A percentile compares a stretch with the other conserved stretches of the same genome.
These are phyloP conservation scores for Drosophila simulans DNA, from an alignment of 1,140 invertebrate species.

Conservation along the genomic window DNA sequence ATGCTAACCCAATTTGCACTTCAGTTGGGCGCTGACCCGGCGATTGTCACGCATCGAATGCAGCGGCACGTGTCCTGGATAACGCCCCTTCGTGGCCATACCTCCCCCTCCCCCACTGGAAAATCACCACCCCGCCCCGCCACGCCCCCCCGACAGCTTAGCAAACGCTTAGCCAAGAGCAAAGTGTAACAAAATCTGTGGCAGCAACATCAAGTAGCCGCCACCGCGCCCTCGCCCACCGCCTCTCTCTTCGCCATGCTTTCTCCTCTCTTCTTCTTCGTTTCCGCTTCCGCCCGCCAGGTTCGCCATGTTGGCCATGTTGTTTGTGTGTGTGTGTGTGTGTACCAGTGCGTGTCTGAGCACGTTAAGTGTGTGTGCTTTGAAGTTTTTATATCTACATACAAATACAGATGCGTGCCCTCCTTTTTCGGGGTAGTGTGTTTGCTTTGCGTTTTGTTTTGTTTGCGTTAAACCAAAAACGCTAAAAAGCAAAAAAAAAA, in stretches of 20 bases:
- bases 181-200: slow-evolving; percentile 42
- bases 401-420: slow-evolving; percentile 48
- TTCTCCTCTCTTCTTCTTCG: not conserved
- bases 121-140: too few relatives aligned
- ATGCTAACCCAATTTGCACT: slow-evolving; percentile 43
- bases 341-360: slow-evolving; percentile 61
- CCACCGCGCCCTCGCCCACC: slow-evolving; percentile 16
- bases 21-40: slow-evolving; percentile 28
- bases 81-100: not conserved
- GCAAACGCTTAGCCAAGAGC: slow-evolving; percentile 45
- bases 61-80: slow-evolving; percentile 35
- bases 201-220: slow-evolving; percentile 70
- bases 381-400: slow-evolving; percentile 79
- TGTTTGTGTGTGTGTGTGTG: slow-evolving; percentile 4
- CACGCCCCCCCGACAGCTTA: slow-evolving; percentile 23
- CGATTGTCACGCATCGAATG: slow-evolving; percentile 41
- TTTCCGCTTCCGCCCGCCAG: slow-evolving; percentile 5
- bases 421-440: slow-evolving; percentile 32
- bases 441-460: slow-evolving; percentile 77
- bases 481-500: slow-evolving; percentile 29
- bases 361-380: slow-evolving; percentile 76
- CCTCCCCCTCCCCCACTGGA: not conserved
- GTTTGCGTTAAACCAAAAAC: slow-evolving; percentile 62
- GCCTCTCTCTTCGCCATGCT: not conserved
- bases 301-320: not conserved